Base-by-base conservation (phyloP, 1,140 invertebrate genomes). In the Hyles vespertilio region DNA sequence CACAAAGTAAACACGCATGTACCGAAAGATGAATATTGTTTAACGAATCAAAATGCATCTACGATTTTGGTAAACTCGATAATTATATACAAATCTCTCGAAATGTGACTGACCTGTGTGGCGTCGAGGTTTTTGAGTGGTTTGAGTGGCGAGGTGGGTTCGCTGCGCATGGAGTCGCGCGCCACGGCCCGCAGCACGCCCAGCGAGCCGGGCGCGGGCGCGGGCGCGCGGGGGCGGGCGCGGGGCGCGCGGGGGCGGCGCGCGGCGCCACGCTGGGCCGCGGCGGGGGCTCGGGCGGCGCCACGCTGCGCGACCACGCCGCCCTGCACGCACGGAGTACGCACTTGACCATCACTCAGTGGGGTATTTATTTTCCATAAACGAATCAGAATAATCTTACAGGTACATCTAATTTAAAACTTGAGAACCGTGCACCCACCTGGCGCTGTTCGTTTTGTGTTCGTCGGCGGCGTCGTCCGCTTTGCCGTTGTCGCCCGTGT, bases 61-160 rank as follows among this genome's bases (percentile, higher is more conserved):
- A 22, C 1, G 22, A 2, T 22, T 22, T 22, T 22, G 22, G 22
- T 22, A 22, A 22, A 22, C 2, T 22, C 22, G 22, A 22, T 22
- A 22, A 22, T 22, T 22, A 22, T 22, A 22, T 22, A 22, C 22
- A 22, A 22, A 22, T 22, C 1, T 22, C 22, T 22, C 22, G 22
- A 22, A 22, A 22, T 22, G 22, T 22, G 22, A 22, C 36, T 51
- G 34, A 69, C 70, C 61, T 71, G 67, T 32, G 59, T 51, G 3
- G 10, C 70, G 68, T 65, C 78, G 58, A 60, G 72, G 61, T 45
- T 68, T 34, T 51, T 71, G 61, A 69, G 65, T 56, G 68, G 69
- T 69, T 59, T 84, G 63, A 75, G 77, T 22, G 70, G 71, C 8
- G 64, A 60, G n/a, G 56, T 9, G 8, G 64, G 57, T 47, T 49